Base-by-base conservation (phyloP, 2,797 vertebrate genomes). In the Acipenser transmontanus region DNA sequence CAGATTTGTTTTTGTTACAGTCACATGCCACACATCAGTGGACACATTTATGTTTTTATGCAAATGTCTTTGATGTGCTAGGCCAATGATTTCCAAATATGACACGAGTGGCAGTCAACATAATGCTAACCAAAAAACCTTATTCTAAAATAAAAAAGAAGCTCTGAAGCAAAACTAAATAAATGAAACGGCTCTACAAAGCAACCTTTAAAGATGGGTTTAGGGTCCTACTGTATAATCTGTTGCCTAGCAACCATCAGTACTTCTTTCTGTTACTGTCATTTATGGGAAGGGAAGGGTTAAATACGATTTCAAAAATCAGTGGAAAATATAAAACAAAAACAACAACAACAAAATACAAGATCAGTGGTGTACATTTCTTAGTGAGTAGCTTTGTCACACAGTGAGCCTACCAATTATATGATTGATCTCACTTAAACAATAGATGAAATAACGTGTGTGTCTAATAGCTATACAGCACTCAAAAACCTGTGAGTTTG, bases 231-330 rank as follows among this genome's bases (percentile, higher is more conserved):
- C 71, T 72, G 71, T 65, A 34, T 34, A 34, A 34, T 62, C 17
- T 71, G 80, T 85, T 83, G 79, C 83, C 67, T 73, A 74, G 82
- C 77, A 85, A 85, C 80, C 75, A 74, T 64, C 49, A 50, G 72
- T 75, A 68, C 70, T 77, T 77, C 72, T 76, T 79, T 78, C 72
- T 66, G 1, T 70, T 70, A 70, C 70, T 47, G 62, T 66, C 69
- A 77, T 77, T 75, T 69, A 49, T 67, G 63, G 50, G 47, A 56
- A 48, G 49, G 59, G 49, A 68, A 68, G 62, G 66, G 69, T 71
- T 71, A 71, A 67, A 61, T 52, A 11, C 66, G 13, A 5, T 62
- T 51, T 62, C 51, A 61, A 66, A 63, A 52, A 62, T 62, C 34
- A 34, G 0, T 34, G 34, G 34, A 34, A 34, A 34, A 34, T 34